These are phyloP conservation scores for Calcarius lapponicus DNA, from an alignment of 2,797 vertebrate genomes.

Conservation along the genomic window DNA sequence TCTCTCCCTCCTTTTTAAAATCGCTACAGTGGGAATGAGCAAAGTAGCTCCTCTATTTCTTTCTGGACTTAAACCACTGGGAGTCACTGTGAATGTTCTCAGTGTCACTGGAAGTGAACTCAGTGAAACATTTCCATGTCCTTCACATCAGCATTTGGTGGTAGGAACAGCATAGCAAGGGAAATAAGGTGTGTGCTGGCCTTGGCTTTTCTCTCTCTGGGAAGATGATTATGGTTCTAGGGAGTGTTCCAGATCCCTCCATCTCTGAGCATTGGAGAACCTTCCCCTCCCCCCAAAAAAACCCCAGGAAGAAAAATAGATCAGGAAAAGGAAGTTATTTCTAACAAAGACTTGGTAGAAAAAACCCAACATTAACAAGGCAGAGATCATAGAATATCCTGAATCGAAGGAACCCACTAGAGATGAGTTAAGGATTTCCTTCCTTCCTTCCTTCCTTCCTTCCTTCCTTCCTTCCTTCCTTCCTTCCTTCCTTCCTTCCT, in stretches of 20 bases:
- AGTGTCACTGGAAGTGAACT: background rate
- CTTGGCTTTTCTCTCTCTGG: background rate
- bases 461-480: background rate
- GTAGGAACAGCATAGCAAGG: background rate
- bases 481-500: background rate
- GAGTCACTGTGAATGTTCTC: background rate
- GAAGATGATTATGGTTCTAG: background rate
- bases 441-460: too few relatives aligned
- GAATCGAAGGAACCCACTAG: background rate
- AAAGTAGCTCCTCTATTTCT: background rate
- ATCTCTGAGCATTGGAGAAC: background rate
- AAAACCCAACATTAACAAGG: accelerated
- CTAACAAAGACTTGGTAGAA: background rate
- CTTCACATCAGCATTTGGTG: background rate
- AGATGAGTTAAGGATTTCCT: background rate
- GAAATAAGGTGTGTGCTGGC: background rate
- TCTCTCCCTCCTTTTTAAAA: background rate
- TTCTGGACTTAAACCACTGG: background rate
- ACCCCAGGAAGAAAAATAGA: background rate
- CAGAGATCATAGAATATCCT: background rate
- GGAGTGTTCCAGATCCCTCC: background rate
- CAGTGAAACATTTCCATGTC: background rate
- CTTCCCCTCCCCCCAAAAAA: background rate
- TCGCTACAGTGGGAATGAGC: background rate
- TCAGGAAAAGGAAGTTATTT: background rate